A percentile compares a stretch with the other conserved stretches of the same genome.
phyloP scores from a whole-genome alignment of 2,888 invertebrate genomes.

The Synanthedon myopaeformis region DNA sequence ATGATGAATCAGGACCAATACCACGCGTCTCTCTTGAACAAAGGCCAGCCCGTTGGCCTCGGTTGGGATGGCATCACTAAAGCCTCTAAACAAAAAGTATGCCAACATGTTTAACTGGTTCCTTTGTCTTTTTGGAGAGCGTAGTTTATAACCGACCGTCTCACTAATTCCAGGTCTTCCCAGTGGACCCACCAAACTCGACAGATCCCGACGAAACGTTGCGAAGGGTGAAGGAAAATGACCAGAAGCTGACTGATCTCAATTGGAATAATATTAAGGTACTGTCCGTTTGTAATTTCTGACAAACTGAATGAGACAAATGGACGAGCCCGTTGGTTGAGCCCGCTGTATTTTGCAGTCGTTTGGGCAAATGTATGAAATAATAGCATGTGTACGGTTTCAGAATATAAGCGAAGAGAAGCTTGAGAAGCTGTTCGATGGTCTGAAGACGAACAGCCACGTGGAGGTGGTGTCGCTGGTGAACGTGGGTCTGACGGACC shows the following conservation, averaged over 20 bases:
- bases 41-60: conserved; percentile 89
- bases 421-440: conserved; percentile 89
- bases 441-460: conserved; percentile 89
- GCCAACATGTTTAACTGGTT: not conserved
- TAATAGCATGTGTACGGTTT: too few species aligned
- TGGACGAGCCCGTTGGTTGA: too few species aligned
- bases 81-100: conserved; percentile 86
- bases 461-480: conserved; percentile 92
- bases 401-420: conserved; percentile 98
- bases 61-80: conserved; percentile 97
- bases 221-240: conserved; percentile 89
- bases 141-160: too few species aligned
- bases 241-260: conserved; percentile 87
- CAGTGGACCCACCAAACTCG: conserved; percentile 95
- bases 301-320: not conserved
- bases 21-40: conserved; percentile 94
- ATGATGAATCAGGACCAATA: conserved; percentile 99
- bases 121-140: not conserved
- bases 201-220: conserved; percentile 96
- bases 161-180: conserved; percentile 69
- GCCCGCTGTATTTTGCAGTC: too few species aligned
- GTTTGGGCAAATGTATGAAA: too few species aligned
- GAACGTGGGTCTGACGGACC: conserved; percentile 93
- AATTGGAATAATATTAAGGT: conserved; percentile 99
- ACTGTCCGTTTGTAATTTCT: not conserved